These are phyloP conservation scores for Augochlora pura DNA, from an alignment of 1,140 invertebrate species.

Conservation along the genomic window DNA sequence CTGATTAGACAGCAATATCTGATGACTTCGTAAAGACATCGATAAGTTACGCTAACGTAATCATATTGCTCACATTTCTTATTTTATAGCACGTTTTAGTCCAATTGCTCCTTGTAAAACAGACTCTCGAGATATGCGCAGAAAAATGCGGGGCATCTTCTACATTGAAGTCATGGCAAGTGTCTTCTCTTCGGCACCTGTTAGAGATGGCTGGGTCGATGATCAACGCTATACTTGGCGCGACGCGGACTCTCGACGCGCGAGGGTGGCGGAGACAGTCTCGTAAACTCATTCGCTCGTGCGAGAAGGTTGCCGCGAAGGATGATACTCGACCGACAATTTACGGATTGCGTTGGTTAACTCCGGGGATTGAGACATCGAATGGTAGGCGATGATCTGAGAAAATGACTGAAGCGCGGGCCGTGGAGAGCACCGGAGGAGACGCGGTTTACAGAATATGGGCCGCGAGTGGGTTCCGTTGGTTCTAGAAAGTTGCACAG, in stretches of 20 bases:
- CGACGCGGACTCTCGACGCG: slow-evolving; percentile 15
- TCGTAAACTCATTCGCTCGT: background rate
- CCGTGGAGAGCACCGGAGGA: background rate
- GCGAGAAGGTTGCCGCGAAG: background rate
- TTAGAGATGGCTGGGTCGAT: slow-evolving; percentile 46
- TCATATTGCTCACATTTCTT: too few relatives aligned
- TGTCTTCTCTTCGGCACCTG: too few relatives aligned
- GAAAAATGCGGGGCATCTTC: too few relatives aligned
- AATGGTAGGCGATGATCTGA: background rate
- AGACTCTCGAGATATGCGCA: too few relatives aligned
- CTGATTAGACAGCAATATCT: too few relatives aligned
- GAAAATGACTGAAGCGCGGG: background rate
- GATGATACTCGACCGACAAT: background rate
- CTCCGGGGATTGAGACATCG: slow-evolving; percentile 35
- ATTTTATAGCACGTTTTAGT: too few relatives aligned
- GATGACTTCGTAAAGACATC: too few relatives aligned
- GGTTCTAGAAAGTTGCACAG: too few relatives aligned
- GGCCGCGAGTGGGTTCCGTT: slow-evolving; percentile 13
- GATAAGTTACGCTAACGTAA: too few relatives aligned
- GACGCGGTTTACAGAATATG: slow-evolving; percentile 1
- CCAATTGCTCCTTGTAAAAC: too few relatives aligned
- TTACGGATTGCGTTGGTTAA: background rate
- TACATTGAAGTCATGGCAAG: too few relatives aligned
- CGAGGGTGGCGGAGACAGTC: slow-evolving; percentile 41
- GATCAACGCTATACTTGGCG: slow-evolving; percentile 71